phyloP scores from a whole-genome alignment of 2,888 invertebrate species.

The Nephrotoma guestfalica region DNA sequence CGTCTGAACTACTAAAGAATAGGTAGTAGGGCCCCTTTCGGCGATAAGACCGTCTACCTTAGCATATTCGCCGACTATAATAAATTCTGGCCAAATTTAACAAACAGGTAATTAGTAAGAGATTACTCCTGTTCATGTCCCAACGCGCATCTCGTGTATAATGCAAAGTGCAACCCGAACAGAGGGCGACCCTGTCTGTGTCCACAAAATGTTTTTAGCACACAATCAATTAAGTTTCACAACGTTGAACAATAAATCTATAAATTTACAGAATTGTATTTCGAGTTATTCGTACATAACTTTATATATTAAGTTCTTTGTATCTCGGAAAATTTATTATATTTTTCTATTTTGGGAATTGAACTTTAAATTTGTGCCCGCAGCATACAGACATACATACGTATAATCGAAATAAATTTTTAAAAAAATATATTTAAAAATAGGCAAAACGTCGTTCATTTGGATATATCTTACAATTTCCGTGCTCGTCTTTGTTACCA shows the following conservation, averaged over 20 bases:
- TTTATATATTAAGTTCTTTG: not conserved
- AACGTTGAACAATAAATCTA: not conserved
- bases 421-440: not conserved
- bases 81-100: too few species aligned
- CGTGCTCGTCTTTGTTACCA: not conserved
- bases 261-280: not conserved
- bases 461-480: not conserved
- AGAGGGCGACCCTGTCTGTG: too few species aligned
- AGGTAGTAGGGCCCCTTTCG: too few species aligned
- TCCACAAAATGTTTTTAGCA: too few species aligned
- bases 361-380: not conserved
- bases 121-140: too few species aligned
- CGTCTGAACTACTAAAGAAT: too few species aligned
- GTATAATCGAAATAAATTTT: not conserved
- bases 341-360: not conserved
- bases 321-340: not conserved
- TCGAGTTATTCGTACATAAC: not conserved
- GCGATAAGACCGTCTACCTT: too few species aligned
- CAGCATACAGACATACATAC: not conserved
- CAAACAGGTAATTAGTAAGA: too few species aligned
- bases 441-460: not conserved
- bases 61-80: too few species aligned
- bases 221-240: not conserved
- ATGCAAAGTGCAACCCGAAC: too few species aligned
- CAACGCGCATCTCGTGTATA: too few species aligned